Evolutionary conservation across 2,797 vertebrate species (phyloP).

Genomic region (Manis pentadactyla): DNA sequence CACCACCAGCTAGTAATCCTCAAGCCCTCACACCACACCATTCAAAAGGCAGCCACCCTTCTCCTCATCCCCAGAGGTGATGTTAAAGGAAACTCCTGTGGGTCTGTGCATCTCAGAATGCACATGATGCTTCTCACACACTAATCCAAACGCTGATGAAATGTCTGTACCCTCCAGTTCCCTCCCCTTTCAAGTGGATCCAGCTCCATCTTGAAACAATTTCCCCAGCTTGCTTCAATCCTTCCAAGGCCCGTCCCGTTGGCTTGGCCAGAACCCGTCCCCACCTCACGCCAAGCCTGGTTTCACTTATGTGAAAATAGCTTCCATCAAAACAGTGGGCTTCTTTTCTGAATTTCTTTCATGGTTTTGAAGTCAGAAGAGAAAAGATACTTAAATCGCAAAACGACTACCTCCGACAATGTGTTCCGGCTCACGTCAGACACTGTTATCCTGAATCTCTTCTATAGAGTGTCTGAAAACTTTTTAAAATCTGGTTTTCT

Average conservation of each 20-base stretch:
- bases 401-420: not conserved
- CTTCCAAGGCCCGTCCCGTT: conserved; percentile 33
- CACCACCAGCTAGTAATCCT: not conserved
- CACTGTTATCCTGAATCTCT: not conserved
- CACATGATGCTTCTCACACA: not conserved
- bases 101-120: not conserved
- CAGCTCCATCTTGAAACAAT: conserved; percentile 76
- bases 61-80: not conserved
- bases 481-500: not conserved
- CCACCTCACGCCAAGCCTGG: conserved; percentile 55
- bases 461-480: not conserved
- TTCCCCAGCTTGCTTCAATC: conserved; percentile 49
- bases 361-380: conserved; percentile 61
- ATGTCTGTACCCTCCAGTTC: conserved; percentile 32
- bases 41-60: not conserved
- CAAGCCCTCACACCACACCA: not conserved
- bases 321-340: conserved; percentile 62
- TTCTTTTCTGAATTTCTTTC: conserved; percentile 41
- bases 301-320: conserved; percentile 74
- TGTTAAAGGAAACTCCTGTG: not conserved
- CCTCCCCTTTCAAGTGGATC: conserved; percentile 68
- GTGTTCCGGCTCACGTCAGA: not conserved
- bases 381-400: conserved; percentile 25
- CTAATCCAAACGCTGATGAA: not conserved
- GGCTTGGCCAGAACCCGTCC: conserved; percentile 49